Percentiles rank a stretch among this genome's conserved stretches.
Conservation (phyloP, 37 sponge, comb jelly and placozoan species). For the Agelas oroides region DNA sequence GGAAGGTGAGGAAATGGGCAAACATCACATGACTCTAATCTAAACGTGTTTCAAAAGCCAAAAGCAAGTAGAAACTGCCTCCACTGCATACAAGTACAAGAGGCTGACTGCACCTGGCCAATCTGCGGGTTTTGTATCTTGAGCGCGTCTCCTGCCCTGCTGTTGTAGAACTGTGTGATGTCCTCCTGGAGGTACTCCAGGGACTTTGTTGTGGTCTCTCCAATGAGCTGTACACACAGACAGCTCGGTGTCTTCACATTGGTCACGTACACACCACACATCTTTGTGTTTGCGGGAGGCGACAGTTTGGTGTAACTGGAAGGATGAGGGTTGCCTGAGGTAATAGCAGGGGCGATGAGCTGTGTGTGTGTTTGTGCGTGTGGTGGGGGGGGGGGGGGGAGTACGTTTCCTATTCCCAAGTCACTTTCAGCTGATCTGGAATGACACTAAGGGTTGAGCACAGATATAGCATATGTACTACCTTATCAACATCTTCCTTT, state of each 20-base stretch:
- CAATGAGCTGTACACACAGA: conserved; percentile 64
- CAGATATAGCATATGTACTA: too few species aligned
- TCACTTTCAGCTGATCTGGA: too few species aligned
- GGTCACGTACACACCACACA: conserved; percentile 52
- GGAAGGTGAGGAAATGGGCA: too few species aligned
- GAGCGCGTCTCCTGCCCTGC: conserved; percentile 18
- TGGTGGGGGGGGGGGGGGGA: too few species aligned
- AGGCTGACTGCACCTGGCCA: conserved; percentile 49
- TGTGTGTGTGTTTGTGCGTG: conserved; percentile 17
- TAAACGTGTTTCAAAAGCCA: too few species aligned
- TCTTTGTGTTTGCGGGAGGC: background rate
- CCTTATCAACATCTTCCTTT: too few species aligned
- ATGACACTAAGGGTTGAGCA: too few species aligned
- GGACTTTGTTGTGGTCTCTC: conserved; percentile 53
- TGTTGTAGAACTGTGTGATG: conserved; percentile 58
- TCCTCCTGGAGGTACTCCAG: conserved; percentile 67
- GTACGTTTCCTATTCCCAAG: too few species aligned
- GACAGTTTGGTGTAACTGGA: conserved; percentile 20
- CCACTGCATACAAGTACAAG: too few species aligned
- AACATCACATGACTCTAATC: too few species aligned
- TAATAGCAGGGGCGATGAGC: background rate
- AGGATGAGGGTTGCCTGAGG: background rate
- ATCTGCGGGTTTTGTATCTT: conserved; percentile 4
- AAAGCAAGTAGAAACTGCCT: too few species aligned
- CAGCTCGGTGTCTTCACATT: conserved; percentile 64